phyloP scores from a whole-genome alignment of 2,888 invertebrate species.

The Diachrysia chrysitis region DNA sequence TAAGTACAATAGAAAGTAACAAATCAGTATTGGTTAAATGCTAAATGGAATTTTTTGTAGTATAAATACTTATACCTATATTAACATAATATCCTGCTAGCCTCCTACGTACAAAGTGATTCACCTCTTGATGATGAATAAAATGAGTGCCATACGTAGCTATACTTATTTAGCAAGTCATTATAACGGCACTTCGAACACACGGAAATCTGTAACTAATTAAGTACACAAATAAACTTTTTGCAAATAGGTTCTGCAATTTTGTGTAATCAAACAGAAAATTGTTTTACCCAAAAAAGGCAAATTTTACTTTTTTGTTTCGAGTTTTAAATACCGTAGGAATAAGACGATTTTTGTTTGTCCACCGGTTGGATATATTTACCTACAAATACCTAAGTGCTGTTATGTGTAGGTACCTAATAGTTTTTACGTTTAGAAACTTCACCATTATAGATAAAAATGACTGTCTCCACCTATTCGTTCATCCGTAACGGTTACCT shows the following conservation, averaged over 20 bases:
- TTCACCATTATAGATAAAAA: neutral
- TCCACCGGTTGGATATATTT: neutral
- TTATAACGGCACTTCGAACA: constrained; percentile 56
- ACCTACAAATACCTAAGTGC: no score
- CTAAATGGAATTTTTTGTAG: constrained; percentile 7
- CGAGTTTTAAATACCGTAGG: neutral
- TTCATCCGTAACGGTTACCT: neutral
- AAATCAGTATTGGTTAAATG: neutral
- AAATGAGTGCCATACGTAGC: constrained; percentile 48
- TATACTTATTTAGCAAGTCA: constrained; percentile 64
- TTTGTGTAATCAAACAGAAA: neutral
- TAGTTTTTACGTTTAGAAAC: neutral
- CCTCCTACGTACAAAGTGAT: constrained; percentile 65
- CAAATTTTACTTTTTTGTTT: neutral
- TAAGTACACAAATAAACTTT: constrained; percentile 36
- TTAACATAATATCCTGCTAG: constrained; percentile 20
- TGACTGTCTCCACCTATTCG: constrained; percentile 1
- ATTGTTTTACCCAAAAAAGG: neutral
- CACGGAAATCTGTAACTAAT: constrained; percentile 52
- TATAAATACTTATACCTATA: no score
- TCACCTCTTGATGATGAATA: constrained; percentile 62
- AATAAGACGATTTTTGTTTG: neutral
- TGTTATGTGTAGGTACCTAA: neutral
- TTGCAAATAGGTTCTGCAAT: neutral
- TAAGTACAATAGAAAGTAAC: constrained; percentile 3